Conservation (phyloP, 2,113 vertebrate species). For the Neodon shergylaensis region DNA sequence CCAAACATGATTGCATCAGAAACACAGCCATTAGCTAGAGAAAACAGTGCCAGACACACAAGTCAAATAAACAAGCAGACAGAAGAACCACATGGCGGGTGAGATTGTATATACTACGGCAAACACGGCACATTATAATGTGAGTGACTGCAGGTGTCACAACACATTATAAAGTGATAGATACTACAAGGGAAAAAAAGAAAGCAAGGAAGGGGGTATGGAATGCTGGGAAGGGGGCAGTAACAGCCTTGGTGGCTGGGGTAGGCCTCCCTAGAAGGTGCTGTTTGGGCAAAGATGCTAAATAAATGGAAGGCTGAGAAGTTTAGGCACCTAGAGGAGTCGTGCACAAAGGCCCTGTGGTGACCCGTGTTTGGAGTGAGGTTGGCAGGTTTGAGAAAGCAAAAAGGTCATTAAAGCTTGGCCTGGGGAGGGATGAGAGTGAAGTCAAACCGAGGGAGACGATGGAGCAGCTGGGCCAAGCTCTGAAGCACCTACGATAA, state of each 20-base stretch:
- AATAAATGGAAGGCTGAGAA: not conserved
- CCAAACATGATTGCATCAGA: not conserved
- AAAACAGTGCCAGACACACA: not conserved
- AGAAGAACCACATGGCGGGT: not conserved
- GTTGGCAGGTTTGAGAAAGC: not conserved
- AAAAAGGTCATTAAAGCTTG: not conserved
- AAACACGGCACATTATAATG: rapidly evolving
- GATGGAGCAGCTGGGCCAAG: not conserved
- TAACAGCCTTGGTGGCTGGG: not conserved
- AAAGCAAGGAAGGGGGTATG: not conserved
- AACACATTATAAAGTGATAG: not conserved
- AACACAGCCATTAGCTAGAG: not conserved
- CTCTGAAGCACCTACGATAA: not conserved
- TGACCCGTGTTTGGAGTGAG: rapidly evolving
- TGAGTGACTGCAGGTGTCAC: rapidly evolving
- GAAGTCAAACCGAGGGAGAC: not conserved
- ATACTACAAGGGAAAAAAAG: not conserved
- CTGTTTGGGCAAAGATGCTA: not conserved
- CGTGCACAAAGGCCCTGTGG: not conserved
- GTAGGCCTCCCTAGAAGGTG: not conserved
- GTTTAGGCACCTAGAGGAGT: not conserved
- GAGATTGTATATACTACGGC: too few relatives aligned
- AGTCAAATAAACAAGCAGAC: not conserved
- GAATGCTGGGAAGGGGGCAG: not conserved
- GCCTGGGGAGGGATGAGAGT: too few relatives aligned